Evolutionary conservation across 1,140 invertebrate genomes (phyloP), one percentile per base, ranked within the genome.

Genomic region (Macrosteles quadrilineatus): DNA sequence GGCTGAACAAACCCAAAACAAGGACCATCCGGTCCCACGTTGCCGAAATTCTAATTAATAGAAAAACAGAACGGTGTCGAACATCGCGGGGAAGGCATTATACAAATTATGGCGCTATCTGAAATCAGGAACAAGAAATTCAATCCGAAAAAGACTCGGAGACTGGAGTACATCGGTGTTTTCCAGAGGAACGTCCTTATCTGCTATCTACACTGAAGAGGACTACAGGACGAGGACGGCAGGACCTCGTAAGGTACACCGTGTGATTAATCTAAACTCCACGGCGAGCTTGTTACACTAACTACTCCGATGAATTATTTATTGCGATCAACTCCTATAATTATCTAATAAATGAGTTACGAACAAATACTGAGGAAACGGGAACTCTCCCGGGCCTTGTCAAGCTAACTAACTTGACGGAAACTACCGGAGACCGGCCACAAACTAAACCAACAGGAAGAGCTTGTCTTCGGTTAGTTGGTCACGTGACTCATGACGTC

Each of bases 301-400:
- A 50, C 47, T 11, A 50, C 47, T 50, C n/a, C 47, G 47, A 9
- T 50, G 47, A 50, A 50, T 50, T 50, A 50, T 50, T 50, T 50
- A 50, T 50, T 50, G 47, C 47, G 47, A 50, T 50, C 47, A 6
- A 19, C 47, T 3, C 47, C 47, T 50, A 50, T 50, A 50, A 50
- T 50, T 50, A 50, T 50, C 47, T 50, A 50, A 50, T 50, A 50
- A 50, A 50, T 50, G 47, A 50, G 47, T 50, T 50, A 50, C 47
- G 47, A 50, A 50, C 47, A 50, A 50, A 50, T 50, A 50, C 47
- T 4, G 4, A n/a, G n/a, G 14, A 21, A 21, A 50, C 47, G 21
- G 47, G 47, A 50, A 36, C 32, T 14, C n/a, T n/a, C n/a, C n/a
- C n/a, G n/a, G n/a, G n/a, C n/a, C n/a, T n/a, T n/a, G n/a, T n/a